These are phyloP conservation scores for Antechinus stuartii DNA, from an alignment of 2,113 vertebrate species.

Conservation along the genomic window DNA sequence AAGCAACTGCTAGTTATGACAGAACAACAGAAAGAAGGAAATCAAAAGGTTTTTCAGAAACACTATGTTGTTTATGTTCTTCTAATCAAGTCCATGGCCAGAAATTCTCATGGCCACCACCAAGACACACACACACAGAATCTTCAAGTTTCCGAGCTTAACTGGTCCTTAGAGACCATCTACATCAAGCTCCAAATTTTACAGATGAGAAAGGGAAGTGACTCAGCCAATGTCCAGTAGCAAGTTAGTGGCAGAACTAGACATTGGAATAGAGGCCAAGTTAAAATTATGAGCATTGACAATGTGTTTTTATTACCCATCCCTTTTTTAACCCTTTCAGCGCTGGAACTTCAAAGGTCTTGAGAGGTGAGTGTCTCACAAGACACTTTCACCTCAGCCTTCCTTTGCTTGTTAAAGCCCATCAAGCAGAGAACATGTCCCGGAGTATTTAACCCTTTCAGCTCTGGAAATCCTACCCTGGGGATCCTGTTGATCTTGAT, in stretches of 20 bases:
- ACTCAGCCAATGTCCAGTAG: not conserved
- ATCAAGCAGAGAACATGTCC: not conserved
- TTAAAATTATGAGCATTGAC: not conserved
- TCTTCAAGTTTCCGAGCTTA: not conserved
- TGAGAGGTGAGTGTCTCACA: not conserved
- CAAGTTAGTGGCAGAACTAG: not conserved
- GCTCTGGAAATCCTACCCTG: not conserved
- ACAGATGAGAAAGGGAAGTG: not conserved
- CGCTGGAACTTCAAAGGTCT: not conserved
- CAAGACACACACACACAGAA: not conserved
- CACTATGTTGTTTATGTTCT: not conserved
- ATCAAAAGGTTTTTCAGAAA: constrained; percentile 38
- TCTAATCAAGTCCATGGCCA: not conserved
- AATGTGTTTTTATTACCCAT: not conserved
- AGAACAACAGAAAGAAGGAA: not conserved
- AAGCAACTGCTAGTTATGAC: constrained; percentile 30
- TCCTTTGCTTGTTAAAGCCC: not conserved
- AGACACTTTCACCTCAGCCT: not conserved
- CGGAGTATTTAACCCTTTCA: not conserved
- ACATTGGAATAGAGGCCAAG: not conserved
- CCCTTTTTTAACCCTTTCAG: not conserved
- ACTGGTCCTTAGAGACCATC: not conserved
- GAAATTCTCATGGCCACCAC: rapidly evolving
- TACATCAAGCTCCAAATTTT: not conserved
- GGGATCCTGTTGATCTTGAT: not conserved